phyloP scores from a whole-genome alignment of 1,140 invertebrate genomes.

The Phymorhynchus buccinoides region DNA sequence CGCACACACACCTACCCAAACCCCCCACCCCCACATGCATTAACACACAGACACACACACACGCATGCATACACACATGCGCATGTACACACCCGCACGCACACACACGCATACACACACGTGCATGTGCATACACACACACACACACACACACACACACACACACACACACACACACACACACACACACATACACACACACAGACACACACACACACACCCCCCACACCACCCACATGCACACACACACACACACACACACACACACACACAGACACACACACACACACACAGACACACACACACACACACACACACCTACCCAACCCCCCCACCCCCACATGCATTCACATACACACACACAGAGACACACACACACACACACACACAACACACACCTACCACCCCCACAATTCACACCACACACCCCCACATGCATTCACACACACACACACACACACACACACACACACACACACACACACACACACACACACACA shows the following conservation, averaged over 20 bases:
- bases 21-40: background rate
- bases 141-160: background rate
- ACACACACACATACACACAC: background rate
- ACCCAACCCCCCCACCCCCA: too few species aligned
- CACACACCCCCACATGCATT: background rate
- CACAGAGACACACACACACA: background rate
- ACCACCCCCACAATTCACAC: background rate
- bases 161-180: slow-evolving; percentile 17
- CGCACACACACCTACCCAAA: background rate
- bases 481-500: background rate
- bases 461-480: background rate
- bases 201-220: background rate
- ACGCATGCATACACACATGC: slow-evolving; percentile 4
- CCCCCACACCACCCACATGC: background rate
- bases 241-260: background rate
- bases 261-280: background rate
- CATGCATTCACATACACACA: background rate
- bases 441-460: background rate
- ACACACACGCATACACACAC: background rate
- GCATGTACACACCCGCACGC: too few species aligned
- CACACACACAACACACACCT: background rate
- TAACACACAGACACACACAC: slow-evolving; percentile 11
- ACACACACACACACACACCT: background rate
- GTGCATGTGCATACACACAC: background rate
- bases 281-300: background rate